Conservation (phyloP, 35 echinoderm and acorn worm species). For the Heliocidaris tuberculata region DNA sequence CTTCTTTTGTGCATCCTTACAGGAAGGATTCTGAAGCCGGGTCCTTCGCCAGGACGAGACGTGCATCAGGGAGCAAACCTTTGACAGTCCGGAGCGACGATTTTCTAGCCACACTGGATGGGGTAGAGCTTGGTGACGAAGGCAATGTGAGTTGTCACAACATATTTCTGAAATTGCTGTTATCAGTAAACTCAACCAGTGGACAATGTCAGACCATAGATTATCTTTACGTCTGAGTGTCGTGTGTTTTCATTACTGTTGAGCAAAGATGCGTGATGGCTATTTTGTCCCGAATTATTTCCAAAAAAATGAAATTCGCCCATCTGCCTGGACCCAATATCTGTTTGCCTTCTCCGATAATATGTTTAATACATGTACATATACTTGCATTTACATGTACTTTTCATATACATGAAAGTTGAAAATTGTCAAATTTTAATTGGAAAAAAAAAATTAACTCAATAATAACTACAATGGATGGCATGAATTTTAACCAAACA, state of each 20-base stretch:
- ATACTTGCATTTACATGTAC: too few relatives aligned
- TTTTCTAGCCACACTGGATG: slow-evolving; percentile 50
- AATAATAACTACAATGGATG: too few relatives aligned
- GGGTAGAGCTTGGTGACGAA: slow-evolving; percentile 56
- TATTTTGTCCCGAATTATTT: too few relatives aligned
- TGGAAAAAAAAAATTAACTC: too few relatives aligned
- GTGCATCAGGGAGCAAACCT: slow-evolving; percentile 54
- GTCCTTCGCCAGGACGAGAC: slow-evolving; percentile 29
- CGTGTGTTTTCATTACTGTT: neutral
- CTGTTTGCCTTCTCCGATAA: too few relatives aligned
- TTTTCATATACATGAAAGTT: too few relatives aligned
- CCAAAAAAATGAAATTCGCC: too few relatives aligned
- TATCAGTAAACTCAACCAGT: neutral
- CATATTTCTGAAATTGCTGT: neutral
- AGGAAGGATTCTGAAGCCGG: slow-evolving; percentile 54
- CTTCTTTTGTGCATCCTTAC: neutral
- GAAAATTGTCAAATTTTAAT: too few relatives aligned
- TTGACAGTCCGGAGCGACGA: slow-evolving; percentile 35
- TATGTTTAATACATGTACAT: too few relatives aligned
- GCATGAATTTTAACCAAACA: too few relatives aligned
- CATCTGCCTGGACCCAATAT: too few relatives aligned
- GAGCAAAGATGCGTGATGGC: neutral
- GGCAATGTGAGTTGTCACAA: slow-evolving; percentile 37
- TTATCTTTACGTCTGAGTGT: neutral
- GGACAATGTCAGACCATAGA: neutral